Evolutionary conservation across 1,140 invertebrate species (phyloP).

Genomic region (Cotesia glomerata): DNA sequence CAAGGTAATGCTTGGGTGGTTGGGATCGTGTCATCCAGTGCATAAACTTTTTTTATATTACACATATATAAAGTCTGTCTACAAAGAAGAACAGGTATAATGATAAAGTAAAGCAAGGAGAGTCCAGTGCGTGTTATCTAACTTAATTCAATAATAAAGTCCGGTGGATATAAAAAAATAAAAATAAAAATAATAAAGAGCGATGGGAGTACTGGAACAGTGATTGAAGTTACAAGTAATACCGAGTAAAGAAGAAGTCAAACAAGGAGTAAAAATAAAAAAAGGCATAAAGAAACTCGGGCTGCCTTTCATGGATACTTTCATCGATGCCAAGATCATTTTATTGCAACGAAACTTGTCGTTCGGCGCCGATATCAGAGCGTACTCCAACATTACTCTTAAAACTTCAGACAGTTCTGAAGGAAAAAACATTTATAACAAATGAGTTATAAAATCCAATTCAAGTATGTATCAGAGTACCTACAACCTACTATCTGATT

Average conservation of each 20-base stretch:
- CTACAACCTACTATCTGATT: too few species aligned
- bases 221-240: too few species aligned
- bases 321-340: slow-evolving; percentile 21
- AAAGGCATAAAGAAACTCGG: slow-evolving; percentile 20
- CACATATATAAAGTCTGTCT: not conserved
- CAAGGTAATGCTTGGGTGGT: not conserved
- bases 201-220: not conserved
- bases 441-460: not conserved
- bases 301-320: slow-evolving; percentile 22
- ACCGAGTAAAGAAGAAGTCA: slow-evolving; percentile 20
- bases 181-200: not conserved
- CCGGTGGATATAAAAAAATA: too few species aligned
- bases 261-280: slow-evolving; percentile 7
- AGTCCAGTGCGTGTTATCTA: not conserved
- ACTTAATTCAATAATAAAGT: not conserved
- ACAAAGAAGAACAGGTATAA: not conserved
- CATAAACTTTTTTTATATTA: not conserved
- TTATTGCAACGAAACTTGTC: slow-evolving; percentile 17
- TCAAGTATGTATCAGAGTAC: too few species aligned
- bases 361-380: slow-evolving; percentile 7
- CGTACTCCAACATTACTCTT: not conserved
- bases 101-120: too few species aligned
- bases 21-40: slow-evolving; percentile 6
- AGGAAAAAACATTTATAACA: not conserved
- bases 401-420: not conserved